Base-by-base conservation (phyloP, 1,140 invertebrate species). In the Diuraphis noxia region DNA sequence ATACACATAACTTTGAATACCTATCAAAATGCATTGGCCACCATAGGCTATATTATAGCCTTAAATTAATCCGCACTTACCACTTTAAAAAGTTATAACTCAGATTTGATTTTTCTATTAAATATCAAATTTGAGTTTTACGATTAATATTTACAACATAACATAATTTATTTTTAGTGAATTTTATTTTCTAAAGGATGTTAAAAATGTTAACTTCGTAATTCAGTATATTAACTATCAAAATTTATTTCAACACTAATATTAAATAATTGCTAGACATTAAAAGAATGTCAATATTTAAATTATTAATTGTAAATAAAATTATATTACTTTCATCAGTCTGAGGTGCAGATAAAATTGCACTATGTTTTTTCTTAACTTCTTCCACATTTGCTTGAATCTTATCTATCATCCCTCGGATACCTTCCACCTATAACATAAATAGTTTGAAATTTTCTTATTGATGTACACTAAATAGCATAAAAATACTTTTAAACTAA, bases 311-410 rank as follows among this genome's bases (percentile, higher is more conserved):
- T 56, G 40, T 38, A 17, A 87, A 87, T 56, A 56, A 56, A 56
- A 17, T 36, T 52, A 63, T 63, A 63, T 98, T 95, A 99, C 98
- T 99, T 95, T 99, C 98, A 96, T 99, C 99, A 93, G 98, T 99
- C 93, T 99, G 98, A 92, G 99, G 99, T 93, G 98, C 98, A 93
- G 98, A 99, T 93, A 99, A 95, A 93, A 99, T 99, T 94, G 97
- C 97, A 95, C 98, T 99, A 95, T 99, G 99, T 96, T 99, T 99
- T 96, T 99, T 99, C 96, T 99, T 99, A 52, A 99, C 99, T 95
- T 99, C 98, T 94, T 99, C 98, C 86, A 99, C 98, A 96, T 99
- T 99, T 93, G 97, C 96, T 94, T 99, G 98, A 94, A 99, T 99
- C 95, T 98, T 99, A 94, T 99, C 98, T 96, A 99, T 99, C 97